phyloP scores from a whole-genome alignment of 2,113 vertebrate species.

The Eudyptes chrysolophus region DNA sequence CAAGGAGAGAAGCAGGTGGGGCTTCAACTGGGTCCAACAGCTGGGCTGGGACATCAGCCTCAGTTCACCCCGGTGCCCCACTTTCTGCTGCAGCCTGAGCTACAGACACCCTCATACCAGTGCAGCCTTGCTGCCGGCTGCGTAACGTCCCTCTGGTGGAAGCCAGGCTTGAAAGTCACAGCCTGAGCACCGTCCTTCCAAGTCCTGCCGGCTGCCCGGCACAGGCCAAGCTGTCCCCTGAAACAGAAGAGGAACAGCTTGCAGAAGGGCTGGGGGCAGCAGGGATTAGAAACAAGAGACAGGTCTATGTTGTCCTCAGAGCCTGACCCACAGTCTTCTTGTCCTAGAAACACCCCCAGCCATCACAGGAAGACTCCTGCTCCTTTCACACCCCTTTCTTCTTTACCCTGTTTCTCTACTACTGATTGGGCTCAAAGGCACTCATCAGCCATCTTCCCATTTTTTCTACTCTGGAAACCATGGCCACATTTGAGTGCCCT shows the following conservation, averaged over 20 bases:
- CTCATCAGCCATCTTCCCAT: neutral
- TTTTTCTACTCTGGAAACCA: neutral
- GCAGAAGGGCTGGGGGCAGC: neutral
- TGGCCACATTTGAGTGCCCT: neutral
- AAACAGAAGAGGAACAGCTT: neutral
- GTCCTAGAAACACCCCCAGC: neutral
- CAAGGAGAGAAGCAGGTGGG: neutral
- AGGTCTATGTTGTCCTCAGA: neutral
- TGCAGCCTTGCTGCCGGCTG: fast-evolving
- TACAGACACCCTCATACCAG: neutral
- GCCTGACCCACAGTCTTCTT: neutral
- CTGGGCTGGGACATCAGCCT: neutral
- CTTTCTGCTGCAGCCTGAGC: neutral
- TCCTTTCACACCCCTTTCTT: neutral
- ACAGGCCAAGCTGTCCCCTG: neutral
- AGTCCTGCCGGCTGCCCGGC: fast-evolving
- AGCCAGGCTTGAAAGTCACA: neutral
- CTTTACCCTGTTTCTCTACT: neutral
- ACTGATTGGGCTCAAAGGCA: neutral
- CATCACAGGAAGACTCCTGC: neutral
- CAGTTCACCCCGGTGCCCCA: neutral
- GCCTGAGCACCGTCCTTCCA: neutral
- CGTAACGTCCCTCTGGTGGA: fast-evolving
- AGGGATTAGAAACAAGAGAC: neutral
- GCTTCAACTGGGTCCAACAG: neutral